Conservation (phyloP, 2,113 vertebrate genomes). For the Climacteris rufus region DNA sequence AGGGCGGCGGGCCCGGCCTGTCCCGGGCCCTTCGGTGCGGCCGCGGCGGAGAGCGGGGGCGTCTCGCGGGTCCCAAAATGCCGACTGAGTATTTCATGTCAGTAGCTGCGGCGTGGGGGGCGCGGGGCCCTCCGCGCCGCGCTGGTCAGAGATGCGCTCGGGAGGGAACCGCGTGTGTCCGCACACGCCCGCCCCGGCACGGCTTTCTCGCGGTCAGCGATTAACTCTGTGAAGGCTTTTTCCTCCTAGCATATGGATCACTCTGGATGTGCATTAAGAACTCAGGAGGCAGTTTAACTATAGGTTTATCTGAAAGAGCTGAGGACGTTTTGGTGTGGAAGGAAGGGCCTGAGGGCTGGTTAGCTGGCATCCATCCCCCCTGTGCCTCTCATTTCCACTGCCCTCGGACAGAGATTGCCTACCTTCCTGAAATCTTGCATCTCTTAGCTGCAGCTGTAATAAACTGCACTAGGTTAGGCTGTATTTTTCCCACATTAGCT, state of each 20-base stretch:
- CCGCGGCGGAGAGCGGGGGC: neutral
- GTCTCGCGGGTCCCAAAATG: neutral
- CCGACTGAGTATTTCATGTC: conserved; percentile 62
- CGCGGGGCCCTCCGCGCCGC: too few relatives aligned
- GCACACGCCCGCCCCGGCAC: rapidly evolving
- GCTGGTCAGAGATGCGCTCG: rapidly evolving
- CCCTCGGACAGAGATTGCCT: neutral
- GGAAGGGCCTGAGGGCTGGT: neutral
- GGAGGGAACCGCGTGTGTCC: neutral
- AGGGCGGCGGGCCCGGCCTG: neutral
- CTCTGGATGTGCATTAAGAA: neutral
- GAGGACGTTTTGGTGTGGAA: neutral
- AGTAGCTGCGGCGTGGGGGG: neutral
- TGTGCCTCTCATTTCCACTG: neutral
- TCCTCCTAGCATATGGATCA: neutral
- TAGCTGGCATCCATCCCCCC: neutral
- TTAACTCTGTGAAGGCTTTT: neutral
- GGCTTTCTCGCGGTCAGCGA: rapidly evolving
- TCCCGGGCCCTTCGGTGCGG: neutral
- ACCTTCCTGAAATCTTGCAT: neutral
- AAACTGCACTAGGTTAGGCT: neutral
- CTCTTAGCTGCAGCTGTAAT: neutral
- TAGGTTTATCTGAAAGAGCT: neutral
- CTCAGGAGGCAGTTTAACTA: neutral
- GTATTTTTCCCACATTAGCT: neutral